A percentile compares a stretch with the other conserved stretches of the same genome.
These are phyloP conservation scores for Isaurus tuberculatus DNA, from an alignment of 92 coral and sea anemone genomes.

Conservation along the genomic window DNA sequence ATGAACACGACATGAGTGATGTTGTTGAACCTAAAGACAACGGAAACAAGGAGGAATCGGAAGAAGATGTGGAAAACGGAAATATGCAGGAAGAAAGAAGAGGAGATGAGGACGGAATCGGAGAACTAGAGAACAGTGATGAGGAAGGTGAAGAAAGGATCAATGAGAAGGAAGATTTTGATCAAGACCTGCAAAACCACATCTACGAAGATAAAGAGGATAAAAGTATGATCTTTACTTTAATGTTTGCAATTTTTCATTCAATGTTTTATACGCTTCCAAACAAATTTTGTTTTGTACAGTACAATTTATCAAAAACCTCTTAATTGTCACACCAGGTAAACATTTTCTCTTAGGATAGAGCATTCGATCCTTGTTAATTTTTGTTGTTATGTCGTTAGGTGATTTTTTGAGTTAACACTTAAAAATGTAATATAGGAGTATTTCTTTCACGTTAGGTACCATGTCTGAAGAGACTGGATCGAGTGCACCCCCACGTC, in stretches of 20 bases:
- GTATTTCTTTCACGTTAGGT: conserved; percentile 24
- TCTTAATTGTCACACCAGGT: too few species aligned
- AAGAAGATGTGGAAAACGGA: conserved; percentile 22
- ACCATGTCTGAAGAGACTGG: conserved; percentile 64
- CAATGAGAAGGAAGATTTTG: conserved; percentile 38
- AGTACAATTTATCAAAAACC: too few species aligned
- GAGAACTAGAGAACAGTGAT: neutral
- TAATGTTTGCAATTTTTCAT: neutral
- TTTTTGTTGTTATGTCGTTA: neutral
- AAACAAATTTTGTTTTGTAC: neutral
- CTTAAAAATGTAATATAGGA: neutral
- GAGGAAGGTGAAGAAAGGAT: neutral
- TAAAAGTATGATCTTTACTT: neutral
- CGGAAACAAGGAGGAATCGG: conserved; percentile 9
- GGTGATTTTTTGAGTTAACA: neutral
- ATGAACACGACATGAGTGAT: conserved; percentile 22
- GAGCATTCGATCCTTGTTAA: too few species aligned
- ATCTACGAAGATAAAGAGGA: conserved; percentile 26
- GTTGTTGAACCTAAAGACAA: neutral
- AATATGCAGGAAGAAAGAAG: conserved; percentile 15
- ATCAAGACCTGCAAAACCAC: conserved; percentile 30
- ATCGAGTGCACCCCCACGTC: conserved; percentile 62
- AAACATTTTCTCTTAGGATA: too few species aligned
- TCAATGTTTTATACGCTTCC: neutral
- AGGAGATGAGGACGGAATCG: neutral